phyloP scores from a whole-genome alignment of 2,113 vertebrate genomes.

The Rousettus leschenaultii region DNA sequence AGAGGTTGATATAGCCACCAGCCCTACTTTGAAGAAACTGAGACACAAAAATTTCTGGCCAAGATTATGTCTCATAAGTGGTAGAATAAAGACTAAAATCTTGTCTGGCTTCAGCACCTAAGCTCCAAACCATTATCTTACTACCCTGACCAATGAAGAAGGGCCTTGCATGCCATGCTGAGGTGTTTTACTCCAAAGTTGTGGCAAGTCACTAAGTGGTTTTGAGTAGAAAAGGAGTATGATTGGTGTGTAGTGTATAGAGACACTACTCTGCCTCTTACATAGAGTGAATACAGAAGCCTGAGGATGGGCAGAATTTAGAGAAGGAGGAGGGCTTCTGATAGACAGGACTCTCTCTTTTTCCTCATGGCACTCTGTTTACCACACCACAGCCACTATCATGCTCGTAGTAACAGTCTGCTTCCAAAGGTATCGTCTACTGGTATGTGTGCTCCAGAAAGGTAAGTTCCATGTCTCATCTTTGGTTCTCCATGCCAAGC shows the following conservation, averaged over 20 bases:
- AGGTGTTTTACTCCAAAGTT: background rate
- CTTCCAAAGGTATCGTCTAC: background rate
- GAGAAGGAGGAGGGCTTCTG: background rate
- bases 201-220: background rate
- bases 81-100: background rate
- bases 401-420: background rate
- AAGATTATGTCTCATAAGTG: background rate
- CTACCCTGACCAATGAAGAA: background rate
- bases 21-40: background rate
- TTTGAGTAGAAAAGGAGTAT: background rate
- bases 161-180: background rate
- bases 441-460: background rate
- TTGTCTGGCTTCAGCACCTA: background rate
- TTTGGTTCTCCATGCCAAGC: background rate
- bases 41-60: conserved; percentile 14
- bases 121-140: background rate
- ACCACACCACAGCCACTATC: background rate
- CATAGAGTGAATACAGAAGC: background rate
- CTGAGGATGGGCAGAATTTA: background rate
- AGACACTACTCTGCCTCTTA: background rate
- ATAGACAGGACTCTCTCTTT: background rate
- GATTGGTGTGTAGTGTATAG: background rate
- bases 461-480: background rate
- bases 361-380: background rate
- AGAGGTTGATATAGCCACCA: background rate